A percentile compares a stretch with the other conserved stretches of the same genome.
Evolutionary conservation across 2,113 vertebrate species (phyloP).

Genomic region (Eretmochelys imbricata): DNA sequence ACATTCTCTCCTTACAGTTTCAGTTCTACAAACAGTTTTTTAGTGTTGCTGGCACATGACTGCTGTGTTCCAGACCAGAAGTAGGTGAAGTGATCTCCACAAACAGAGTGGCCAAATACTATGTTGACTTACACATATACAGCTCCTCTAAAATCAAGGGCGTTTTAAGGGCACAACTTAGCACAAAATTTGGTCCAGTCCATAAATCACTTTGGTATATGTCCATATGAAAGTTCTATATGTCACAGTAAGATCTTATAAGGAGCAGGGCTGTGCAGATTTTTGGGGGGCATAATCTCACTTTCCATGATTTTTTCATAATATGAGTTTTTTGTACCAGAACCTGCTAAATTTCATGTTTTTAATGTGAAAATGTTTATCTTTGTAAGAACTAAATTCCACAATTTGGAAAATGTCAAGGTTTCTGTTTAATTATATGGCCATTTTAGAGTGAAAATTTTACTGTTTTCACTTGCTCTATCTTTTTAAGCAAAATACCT

Average conservation of each 20-base stretch:
- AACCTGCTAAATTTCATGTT: accelerated
- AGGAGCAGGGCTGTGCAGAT: neutral
- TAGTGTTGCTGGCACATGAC: neutral
- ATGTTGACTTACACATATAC: accelerated
- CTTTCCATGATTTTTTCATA: neutral
- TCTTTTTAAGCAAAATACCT: neutral
- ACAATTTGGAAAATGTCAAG: neutral
- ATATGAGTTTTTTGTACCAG: neutral
- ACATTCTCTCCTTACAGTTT: neutral
- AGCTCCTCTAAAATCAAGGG: accelerated
- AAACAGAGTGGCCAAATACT: accelerated
- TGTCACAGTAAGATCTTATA: neutral
- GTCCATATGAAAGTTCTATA: accelerated
- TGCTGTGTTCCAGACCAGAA: neutral
- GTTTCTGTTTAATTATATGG: neutral
- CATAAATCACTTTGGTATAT: neutral
- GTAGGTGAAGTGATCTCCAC: accelerated
- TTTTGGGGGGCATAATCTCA: neutral
- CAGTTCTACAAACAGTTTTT: neutral
- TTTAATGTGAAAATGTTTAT: accelerated
- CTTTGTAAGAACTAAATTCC: neutral
- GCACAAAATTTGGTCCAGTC: neutral
- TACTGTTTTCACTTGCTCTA: neutral
- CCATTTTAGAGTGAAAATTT: neutral
- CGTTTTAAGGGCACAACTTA: accelerated